Percentiles rank a stretch among this genome's conserved stretches.
These are phyloP conservation scores for Rhopalosiphum nymphaeae DNA, from an alignment of 2,888 invertebrate species.

Conservation along the genomic window DNA sequence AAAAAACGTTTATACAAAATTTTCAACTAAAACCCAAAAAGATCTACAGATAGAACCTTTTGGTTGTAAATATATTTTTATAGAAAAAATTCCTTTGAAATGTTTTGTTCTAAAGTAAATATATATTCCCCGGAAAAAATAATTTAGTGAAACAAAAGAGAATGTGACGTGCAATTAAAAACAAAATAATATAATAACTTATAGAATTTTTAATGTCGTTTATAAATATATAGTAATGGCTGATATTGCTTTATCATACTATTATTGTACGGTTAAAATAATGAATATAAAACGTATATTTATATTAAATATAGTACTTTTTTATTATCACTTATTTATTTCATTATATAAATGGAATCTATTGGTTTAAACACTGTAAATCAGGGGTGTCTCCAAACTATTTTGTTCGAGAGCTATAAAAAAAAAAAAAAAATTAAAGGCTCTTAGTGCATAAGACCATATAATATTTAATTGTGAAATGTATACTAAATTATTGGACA, in stretches of 20 bases:
- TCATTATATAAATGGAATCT: no score
- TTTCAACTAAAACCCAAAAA: background rate
- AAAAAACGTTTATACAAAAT: background rate
- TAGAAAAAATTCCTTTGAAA: background rate
- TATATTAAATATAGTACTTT: background rate
- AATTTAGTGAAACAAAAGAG: background rate
- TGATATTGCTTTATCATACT: background rate
- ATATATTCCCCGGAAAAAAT: background rate
- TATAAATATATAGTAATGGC: background rate
- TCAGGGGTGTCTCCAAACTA: no score
- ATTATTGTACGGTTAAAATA: background rate
- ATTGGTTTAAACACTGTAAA: no score
- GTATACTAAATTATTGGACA: no score
- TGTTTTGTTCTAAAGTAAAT: background rate
- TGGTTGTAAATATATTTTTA: background rate
- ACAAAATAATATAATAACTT: background rate
- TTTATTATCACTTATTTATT: background rate
- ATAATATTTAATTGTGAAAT: no score
- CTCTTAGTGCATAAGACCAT: no score
- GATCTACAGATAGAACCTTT: background rate
- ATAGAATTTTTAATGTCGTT: background rate
- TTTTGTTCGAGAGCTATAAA: no score
- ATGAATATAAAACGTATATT: background rate
- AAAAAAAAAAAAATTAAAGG: no score
- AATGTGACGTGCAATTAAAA: background rate